A percentile compares a stretch with the other conserved stretches of the same genome.
Conservation (phyloP, 2,797 vertebrate species). For the Thripadectes ignobilis region DNA sequence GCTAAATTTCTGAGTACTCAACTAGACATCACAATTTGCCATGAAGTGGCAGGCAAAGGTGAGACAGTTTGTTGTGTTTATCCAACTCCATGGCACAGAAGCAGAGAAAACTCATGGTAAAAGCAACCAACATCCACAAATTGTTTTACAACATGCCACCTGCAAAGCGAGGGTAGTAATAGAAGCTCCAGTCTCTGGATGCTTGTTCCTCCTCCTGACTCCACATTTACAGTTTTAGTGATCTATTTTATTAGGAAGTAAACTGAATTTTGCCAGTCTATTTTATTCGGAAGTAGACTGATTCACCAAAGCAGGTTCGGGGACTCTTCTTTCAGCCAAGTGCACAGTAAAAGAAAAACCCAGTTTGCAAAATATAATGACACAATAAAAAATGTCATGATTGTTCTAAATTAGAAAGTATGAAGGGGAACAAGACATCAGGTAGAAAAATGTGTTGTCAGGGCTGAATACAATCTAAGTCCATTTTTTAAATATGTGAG, state of each 20-base stretch:
- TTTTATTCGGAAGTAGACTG: background rate
- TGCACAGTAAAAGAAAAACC: background rate
- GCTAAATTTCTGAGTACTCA: background rate
- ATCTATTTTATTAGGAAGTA: background rate
- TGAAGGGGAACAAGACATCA: background rate
- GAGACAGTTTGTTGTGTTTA: background rate
- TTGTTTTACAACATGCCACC: background rate
- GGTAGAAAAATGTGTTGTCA: background rate
- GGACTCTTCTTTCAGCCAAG: background rate
- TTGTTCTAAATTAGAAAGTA: background rate
- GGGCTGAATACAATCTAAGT: background rate
- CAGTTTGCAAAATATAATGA: background rate
- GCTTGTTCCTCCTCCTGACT: background rate
- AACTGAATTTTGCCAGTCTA: background rate
- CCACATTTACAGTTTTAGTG: background rate
- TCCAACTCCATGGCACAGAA: background rate
- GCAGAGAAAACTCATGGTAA: background rate
- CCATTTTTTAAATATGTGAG: background rate
- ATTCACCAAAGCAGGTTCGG: background rate
- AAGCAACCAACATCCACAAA: background rate
- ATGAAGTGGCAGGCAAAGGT: background rate
- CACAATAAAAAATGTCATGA: background rate
- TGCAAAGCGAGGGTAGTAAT: background rate
- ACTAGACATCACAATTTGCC: fast-evolving
- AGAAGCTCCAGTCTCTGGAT: background rate